Evolutionary conservation across 2,888 invertebrate species (phyloP).

Genomic region (Amphipyra berbera): DNA sequence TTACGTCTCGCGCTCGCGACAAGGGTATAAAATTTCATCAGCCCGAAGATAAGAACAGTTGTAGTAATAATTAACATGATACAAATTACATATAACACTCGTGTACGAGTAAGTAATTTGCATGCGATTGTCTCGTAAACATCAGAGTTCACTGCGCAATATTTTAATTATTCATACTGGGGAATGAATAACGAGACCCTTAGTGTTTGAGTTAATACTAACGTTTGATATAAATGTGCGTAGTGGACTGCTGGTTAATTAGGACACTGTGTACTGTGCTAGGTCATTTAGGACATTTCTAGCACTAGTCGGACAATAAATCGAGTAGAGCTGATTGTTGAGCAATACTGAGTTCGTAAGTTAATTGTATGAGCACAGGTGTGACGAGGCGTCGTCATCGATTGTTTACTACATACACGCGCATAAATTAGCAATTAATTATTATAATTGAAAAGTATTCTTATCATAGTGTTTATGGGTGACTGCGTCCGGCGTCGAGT

Average conservation of each 20-base stretch:
- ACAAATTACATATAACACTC: constrained; percentile 71
- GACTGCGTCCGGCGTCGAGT: constrained; percentile 3
- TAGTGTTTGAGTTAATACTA: constrained; percentile 52
- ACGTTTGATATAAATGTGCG: constrained; percentile 44
- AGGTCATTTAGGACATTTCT: constrained; percentile 31
- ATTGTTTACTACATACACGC: constrained; percentile 66
- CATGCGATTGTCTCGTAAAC: constrained; percentile 71
- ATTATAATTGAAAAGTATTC: constrained; percentile 65
- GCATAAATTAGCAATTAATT: constrained; percentile 76
- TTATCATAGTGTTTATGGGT: constrained; percentile 4
- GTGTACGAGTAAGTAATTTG: constrained; percentile 67
- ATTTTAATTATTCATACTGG: constrained; percentile 65
- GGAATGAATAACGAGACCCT: constrained; percentile 61
- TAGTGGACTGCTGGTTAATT: constrained; percentile 42
- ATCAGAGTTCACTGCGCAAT: constrained; percentile 72
- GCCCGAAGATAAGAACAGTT: constrained; percentile 65
- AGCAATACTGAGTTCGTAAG: constrained; percentile 37
- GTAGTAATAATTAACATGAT: constrained; percentile 69
- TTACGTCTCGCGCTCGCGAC: constrained; percentile 58
- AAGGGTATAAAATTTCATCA: constrained; percentile 74
- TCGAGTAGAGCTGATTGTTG: constrained; percentile 15
- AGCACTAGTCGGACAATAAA: constrained; percentile 18
- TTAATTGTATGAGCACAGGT: constrained; percentile 58
- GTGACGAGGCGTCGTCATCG: constrained; percentile 54
- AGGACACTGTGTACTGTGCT: constrained; percentile 29